These are phyloP conservation scores for Myotis myotis DNA, from an alignment of 2,797 vertebrate genomes.

Conservation along the genomic window DNA sequence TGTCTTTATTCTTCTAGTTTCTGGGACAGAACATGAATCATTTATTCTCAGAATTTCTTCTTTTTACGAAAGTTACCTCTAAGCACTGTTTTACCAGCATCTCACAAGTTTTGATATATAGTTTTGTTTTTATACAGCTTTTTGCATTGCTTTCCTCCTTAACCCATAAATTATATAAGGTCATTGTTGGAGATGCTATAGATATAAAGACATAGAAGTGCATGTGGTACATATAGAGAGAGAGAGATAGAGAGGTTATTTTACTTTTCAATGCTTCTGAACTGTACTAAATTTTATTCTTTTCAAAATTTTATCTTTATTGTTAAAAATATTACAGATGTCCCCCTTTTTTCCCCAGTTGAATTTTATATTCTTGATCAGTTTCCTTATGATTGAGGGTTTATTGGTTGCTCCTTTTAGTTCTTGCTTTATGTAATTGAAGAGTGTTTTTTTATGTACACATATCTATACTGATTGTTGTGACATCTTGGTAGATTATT, in stretches of 20 bases:
- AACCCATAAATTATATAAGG: background rate
- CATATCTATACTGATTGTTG: background rate
- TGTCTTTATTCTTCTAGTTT: slow-evolving; percentile 24
- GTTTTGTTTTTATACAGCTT: background rate
- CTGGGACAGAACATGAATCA: background rate
- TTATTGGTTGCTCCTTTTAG: background rate
- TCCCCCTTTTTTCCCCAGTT: too few species aligned
- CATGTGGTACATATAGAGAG: background rate
- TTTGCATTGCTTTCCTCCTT: background rate
- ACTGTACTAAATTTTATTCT: background rate
- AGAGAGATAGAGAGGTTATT: background rate
- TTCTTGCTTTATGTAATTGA: slow-evolving; percentile 14
- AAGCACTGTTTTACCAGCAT: background rate
- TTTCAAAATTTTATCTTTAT: too few species aligned
- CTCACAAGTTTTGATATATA: background rate
- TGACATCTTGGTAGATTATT: background rate
- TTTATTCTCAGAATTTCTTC: background rate
- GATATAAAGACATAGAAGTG: background rate
- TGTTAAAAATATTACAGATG: too few species aligned
- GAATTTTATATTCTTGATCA: background rate
- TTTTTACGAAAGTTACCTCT: background rate
- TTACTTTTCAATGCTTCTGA: background rate
- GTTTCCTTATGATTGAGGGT: background rate
- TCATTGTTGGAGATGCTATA: background rate
- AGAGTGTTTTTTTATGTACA: background rate